phyloP scores from a whole-genome alignment of 2,797 vertebrate species.

The Cuculus canorus region DNA sequence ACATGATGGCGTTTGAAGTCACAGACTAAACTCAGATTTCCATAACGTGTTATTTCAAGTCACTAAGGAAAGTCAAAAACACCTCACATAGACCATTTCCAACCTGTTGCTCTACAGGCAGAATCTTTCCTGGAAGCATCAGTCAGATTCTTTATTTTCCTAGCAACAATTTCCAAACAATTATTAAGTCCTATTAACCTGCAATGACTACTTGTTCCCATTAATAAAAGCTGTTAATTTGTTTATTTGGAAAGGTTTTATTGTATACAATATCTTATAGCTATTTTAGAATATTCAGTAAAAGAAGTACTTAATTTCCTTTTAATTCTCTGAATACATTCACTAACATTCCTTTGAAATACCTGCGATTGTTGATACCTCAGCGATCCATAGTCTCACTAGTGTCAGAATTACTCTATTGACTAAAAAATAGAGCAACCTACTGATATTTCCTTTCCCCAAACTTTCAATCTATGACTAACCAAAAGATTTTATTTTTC shows the following conservation, averaged over 20 bases:
- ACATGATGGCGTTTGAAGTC: background rate
- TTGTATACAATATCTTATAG: background rate
- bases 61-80: background rate
- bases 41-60: background rate
- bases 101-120: background rate
- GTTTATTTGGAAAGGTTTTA: background rate
- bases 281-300: background rate
- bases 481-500: background rate
- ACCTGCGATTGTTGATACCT: background rate
- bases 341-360: conserved; percentile 6
- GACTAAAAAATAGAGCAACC: background rate
- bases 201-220: background rate
- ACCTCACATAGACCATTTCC: background rate
- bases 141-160: background rate
- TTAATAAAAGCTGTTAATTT: background rate
- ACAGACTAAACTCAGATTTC: background rate
- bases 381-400: background rate
- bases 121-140: background rate
- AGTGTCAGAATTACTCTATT: background rate
- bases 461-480: background rate
- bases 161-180: background rate
- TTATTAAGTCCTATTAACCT: background rate
- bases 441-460: background rate
- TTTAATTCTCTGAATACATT: background rate
- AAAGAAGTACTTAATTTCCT: background rate